These are phyloP conservation scores for Pinctada fucata DNA, from an alignment of 2,888 invertebrate genomes.

Conservation along the genomic window DNA sequence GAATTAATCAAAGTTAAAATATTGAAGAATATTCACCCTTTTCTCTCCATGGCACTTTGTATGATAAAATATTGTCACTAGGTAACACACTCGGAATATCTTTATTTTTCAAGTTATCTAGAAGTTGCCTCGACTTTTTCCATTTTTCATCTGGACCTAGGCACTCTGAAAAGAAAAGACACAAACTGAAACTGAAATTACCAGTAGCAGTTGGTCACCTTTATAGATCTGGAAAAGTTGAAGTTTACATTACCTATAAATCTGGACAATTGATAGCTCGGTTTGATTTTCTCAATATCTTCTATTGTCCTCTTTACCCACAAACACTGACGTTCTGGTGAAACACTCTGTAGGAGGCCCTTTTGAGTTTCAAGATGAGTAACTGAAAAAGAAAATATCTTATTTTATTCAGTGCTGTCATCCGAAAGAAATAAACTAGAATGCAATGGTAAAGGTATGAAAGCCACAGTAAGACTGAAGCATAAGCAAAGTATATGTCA, in stretches of 20 bases:
- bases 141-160: constrained; percentile 47
- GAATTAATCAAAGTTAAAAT: no score
- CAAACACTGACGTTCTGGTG: constrained; percentile 51
- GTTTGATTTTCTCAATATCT: constrained; percentile 53
- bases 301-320: constrained; percentile 63
- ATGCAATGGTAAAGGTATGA: no score
- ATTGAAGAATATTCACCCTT: constrained; percentile 45
- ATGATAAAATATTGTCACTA: constrained; percentile 44
- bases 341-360: constrained; percentile 45
- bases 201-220: background rate
- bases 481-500: no score
- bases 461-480: no score
- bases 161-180: constrained; percentile 48
- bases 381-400: constrained; percentile 41
- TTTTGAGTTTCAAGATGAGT: constrained; percentile 56
- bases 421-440: no score
- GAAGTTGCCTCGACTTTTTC: constrained; percentile 47
- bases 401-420: no score
- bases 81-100: constrained; percentile 47
- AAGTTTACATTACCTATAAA: constrained; percentile 47
- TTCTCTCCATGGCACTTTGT: constrained; percentile 54
- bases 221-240: no score
- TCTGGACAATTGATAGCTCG: constrained; percentile 48
- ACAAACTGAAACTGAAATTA: background rate
- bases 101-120: constrained; percentile 49